Conservation (phyloP, 2,113 vertebrate species). For the Zootoca vivipara region DNA sequence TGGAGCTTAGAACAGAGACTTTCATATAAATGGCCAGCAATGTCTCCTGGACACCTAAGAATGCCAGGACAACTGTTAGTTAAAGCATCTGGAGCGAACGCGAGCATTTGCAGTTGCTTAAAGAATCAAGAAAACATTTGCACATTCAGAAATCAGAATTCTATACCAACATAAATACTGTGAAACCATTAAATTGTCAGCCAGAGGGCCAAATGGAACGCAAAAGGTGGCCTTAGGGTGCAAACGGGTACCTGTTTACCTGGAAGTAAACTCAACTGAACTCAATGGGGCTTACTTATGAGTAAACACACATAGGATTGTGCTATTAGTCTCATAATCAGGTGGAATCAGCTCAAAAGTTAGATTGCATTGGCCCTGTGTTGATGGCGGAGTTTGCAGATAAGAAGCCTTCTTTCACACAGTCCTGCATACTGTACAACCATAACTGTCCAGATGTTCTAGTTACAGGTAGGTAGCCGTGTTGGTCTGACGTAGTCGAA, state of each 20-base stretch:
- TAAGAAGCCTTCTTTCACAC: constrained; percentile 33
- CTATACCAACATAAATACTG: not conserved
- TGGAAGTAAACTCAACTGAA: not conserved
- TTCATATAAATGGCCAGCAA: not conserved
- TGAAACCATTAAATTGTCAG: not conserved
- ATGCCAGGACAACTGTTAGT: not conserved
- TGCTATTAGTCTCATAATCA: not conserved
- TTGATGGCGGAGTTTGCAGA: not conserved
- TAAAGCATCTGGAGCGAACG: not conserved
- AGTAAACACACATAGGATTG: not conserved
- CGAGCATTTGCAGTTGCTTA: not conserved
- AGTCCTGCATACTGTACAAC: constrained; percentile 1
- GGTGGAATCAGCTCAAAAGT: not conserved
- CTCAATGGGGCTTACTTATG: not conserved
- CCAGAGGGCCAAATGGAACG: not conserved
- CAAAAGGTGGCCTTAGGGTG: not conserved
- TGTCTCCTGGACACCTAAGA: not conserved
- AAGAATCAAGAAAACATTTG: not conserved
- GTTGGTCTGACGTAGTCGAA: too few species aligned
- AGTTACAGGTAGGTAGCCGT: too few species aligned
- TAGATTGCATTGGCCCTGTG: not conserved
- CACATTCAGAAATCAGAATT: not conserved
- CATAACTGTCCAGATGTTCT: not conserved
- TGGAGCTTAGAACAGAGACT: not conserved
- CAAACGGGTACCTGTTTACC: too few species aligned